Evolutionary conservation across 2,113 vertebrate genomes (phyloP), one percentile per base, ranked within the genome.

Genomic region (Pseudorasbora parva): DNA sequence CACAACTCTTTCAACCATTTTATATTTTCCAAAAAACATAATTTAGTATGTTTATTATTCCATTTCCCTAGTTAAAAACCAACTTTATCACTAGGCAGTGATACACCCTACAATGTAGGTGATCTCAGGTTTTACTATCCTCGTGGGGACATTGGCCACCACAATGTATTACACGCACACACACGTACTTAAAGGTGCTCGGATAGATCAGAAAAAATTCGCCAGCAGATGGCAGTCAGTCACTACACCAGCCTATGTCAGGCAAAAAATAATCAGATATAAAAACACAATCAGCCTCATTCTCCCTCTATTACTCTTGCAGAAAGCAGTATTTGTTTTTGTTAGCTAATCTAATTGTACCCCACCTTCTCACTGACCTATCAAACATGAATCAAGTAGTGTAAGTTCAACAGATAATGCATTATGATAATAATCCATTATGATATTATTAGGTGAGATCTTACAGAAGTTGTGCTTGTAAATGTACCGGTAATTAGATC

Each of bases 191-290:
- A n/a, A 79, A 49, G 2, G 25, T 64, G n/a, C n/a, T 5, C 1
- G 0, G 11, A 72, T 23, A 3, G 37, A 14, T 14, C 21, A 14
- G 21, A 66, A 68, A 23, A 60, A 2, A 0, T 66, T 19, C 4
- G 30, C 79, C 93, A 92, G 91, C 71, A 94, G 94, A 85, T 93
- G 93, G 92, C 92, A 88, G 90, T 87, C 78, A 94, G 84, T 30
- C 87, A 87, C 90, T 80, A 81, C 77, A 57, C 77, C 8, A 69
- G 47, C 64, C 17, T n/a, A 23, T 17, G 21, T 56, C n/a, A 17
- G 23, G 41, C 5, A 19, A 15, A 49, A 62, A 57, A 62, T 45
- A 66, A 49, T 64, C 37, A 47, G 7, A 77, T 77, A n/a, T n/a
- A n/a, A 30, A 27, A 41, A 30, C 66, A 66, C 43, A 33, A 4